Base-by-base conservation (phyloP, 2,888 invertebrate genomes). In the Drosophila gaucha region DNA sequence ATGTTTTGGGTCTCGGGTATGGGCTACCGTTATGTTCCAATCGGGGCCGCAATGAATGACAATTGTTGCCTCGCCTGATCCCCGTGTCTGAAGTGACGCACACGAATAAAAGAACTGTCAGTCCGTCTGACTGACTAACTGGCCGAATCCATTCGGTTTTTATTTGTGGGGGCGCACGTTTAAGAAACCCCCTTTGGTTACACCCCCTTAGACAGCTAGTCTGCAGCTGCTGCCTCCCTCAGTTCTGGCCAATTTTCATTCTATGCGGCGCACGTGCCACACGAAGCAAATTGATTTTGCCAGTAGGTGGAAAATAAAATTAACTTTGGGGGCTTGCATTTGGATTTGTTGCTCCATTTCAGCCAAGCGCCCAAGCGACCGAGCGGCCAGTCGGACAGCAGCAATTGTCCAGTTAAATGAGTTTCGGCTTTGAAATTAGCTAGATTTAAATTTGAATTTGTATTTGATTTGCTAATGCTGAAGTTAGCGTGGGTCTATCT, bases 231-330 rank as follows among this genome's bases (percentile, higher is more conserved):
- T 22, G 30, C 39, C 31, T 36, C 44, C 36, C 43, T 28, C 36
- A 39, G 59, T 67, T 76, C 65, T 74, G 64, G 43, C 62, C 77
- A 82, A 80, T 74, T 80, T 84, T 87, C 72, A 78, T 82, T 87
- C 78, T 86, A 90, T 90, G 89, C 89, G 80, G 89, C 87, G 90
- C 90, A 91, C 91, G 90, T 91, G 90, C 90, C 90, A 90, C 91
- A 91, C 90, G 91, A 91, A 89, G 80, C 86, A 90, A 91, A 91
- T 90, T 90, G 91, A 90, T 90, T 90, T 90, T 82, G 90, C 90
- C 90, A 90, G 90, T 90, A 90, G 90, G 90, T 90, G 90, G 89
- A 90, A 90, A 82, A 83, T 74, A 75, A 86, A 88, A 89, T 83
- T 87, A 86, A 88, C 83, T 89, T 78, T 83, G 79, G 60, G 39